Evolutionary conservation across 2,888 invertebrate species (phyloP).

Genomic region (Hymenopus coronatus): DNA sequence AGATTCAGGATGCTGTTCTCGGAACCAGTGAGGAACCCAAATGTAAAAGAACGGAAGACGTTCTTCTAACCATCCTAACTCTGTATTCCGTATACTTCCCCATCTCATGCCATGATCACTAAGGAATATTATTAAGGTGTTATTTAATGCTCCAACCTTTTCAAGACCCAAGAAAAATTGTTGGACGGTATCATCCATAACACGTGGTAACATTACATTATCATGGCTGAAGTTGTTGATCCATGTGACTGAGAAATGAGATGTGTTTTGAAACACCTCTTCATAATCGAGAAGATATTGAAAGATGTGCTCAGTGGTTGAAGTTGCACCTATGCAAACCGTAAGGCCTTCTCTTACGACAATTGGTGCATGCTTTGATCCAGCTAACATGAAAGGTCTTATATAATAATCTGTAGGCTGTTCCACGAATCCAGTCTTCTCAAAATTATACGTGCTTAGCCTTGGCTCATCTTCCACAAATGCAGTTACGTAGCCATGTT

Average conservation of each 20-base stretch:
- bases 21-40: constrained; percentile 35
- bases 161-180: constrained; percentile 18
- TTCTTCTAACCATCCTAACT: constrained; percentile 38
- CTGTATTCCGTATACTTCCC: constrained; percentile 38
- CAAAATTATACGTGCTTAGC: constrained; percentile 78
- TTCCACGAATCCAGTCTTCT: constrained; percentile 68
- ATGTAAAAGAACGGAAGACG: constrained; percentile 38
- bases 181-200: constrained; percentile 8
- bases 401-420: constrained; percentile 84
- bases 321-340: background rate
- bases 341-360: background rate
- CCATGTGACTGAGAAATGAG: constrained; percentile 31
- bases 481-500: constrained; percentile 61
- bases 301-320: constrained; percentile 23
- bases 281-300: constrained; percentile 28
- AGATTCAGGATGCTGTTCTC: constrained; percentile 32
- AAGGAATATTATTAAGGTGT: constrained; percentile 34
- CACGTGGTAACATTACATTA: constrained; percentile 2
- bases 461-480: constrained; percentile 79
- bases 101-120: constrained; percentile 38
- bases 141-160: constrained; percentile 30
- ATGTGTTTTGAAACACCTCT: background rate
- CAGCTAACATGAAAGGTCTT: constrained; percentile 52
- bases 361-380: background rate
- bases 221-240: constrained; percentile 29